These are phyloP conservation scores for Cryptocephalus moraei DNA, from an alignment of 2,888 invertebrate species.

Conservation along the genomic window DNA sequence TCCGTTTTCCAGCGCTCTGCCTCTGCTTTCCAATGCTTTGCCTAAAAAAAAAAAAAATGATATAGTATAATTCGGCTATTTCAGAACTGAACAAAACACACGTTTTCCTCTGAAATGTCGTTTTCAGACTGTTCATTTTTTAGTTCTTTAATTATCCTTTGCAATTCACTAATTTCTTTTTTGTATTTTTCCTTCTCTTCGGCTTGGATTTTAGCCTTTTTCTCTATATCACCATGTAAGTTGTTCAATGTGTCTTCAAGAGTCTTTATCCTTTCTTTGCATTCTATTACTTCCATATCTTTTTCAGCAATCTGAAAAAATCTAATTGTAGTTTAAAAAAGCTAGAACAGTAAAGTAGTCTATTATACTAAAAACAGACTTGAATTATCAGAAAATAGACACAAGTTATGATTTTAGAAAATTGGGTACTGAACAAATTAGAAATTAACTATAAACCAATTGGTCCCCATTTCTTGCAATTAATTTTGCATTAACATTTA, in stretches of 20 bases:
- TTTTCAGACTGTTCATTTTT: slow-evolving; percentile 1
- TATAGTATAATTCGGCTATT: background rate
- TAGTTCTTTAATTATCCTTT: slow-evolving; percentile 13
- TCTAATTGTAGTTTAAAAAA: background rate
- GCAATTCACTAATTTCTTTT: slow-evolving; percentile 17
- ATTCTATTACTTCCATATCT: slow-evolving; percentile 58
- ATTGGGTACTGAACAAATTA: too few species aligned
- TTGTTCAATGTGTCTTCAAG: slow-evolving; percentile 57
- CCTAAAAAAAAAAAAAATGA: slow-evolving; percentile 9
- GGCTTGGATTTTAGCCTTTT: slow-evolving; percentile 43
- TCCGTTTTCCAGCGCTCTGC: slow-evolving; percentile 65
- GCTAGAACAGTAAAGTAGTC: too few species aligned
- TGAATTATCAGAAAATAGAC: too few species aligned
- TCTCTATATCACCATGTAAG: slow-evolving; percentile 42
- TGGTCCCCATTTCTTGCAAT: too few species aligned
- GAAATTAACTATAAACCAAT: too few species aligned
- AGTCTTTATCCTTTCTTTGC: slow-evolving; percentile 54
- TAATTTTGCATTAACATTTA: too few species aligned
- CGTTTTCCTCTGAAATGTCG: slow-evolving; percentile 15
- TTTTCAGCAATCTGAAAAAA: slow-evolving; percentile 60
- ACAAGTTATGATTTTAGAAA: too few species aligned
- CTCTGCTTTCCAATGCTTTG: slow-evolving; percentile 47
- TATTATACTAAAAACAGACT: too few species aligned
- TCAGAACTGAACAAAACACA: slow-evolving; percentile 5
- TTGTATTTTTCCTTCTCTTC: slow-evolving; percentile 49